Conservation (phyloP, 2,113 vertebrate genomes). For the Megalops atlanticus region DNA sequence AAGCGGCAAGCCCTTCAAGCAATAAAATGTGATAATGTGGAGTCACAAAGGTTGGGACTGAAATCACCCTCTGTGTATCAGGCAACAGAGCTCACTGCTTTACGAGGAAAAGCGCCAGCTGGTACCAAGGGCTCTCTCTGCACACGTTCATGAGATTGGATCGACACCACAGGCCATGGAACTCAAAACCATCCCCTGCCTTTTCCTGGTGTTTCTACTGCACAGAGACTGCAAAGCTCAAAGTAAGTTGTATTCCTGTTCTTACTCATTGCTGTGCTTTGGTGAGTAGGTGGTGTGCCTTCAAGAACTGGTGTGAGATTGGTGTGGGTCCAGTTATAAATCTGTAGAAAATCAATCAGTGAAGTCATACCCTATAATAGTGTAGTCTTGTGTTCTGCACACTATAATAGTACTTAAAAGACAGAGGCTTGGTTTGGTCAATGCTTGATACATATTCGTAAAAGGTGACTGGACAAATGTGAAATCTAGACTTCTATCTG, state of each 20-base stretch:
- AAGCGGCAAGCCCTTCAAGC: conserved; percentile 61
- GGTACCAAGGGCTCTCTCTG: conserved; percentile 68
- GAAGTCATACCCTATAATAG: no score
- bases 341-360: background rate
- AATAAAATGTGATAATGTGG: conserved; percentile 67
- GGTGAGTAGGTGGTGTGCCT: no score
- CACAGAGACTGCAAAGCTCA: conserved; percentile 48
- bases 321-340: background rate
- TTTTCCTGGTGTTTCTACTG: conserved; percentile 46
- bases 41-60: conserved; percentile 74
- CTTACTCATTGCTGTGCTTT: no score
- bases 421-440: no score
- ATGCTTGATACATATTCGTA: no score
- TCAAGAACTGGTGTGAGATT: background rate
- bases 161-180: conserved; percentile 66
- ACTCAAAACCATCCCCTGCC: conserved; percentile 51
- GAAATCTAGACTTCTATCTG: no score
- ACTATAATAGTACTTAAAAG: no score
- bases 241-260: conserved; percentile 61
- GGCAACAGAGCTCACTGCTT: conserved; percentile 67
- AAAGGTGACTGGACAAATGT: no score
- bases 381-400: no score
- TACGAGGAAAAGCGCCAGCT: conserved; percentile 73
- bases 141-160: conserved; percentile 55
- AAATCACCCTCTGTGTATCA: conserved; percentile 69